Evolutionary conservation across 2,888 invertebrate species (phyloP), one percentile per base, ranked within the genome.

Genomic region (Eledone cirrhosa): DNA sequence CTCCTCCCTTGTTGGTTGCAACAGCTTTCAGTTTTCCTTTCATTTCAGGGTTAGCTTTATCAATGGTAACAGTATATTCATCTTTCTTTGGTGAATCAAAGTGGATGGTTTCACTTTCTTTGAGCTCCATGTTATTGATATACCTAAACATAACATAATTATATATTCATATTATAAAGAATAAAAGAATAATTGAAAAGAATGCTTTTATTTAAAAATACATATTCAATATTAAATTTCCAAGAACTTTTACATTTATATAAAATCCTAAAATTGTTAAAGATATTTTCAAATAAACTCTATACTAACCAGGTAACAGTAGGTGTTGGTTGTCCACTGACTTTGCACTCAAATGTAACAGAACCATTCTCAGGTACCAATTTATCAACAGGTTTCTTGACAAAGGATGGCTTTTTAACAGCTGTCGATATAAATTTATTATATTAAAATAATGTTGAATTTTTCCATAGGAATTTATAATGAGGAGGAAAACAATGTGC

Each of bases 251-350:
- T 41, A 41, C 3, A 2, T 27, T 24, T 63, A 27, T 63, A 27
- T n/a, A n/a, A 63, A 53, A 63, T 24, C 11, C 63, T 63, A 63
- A 24, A 2, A 63, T 63, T 8, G 63, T 4, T 63, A 63, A 8
- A 63, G 14, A 24, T 41, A 41, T 41, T 41, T 41, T 41, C 41
- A 41, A 41, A 41, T 41, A 41, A 8, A 41, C 11, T 41, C 29
- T 33, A 11, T 33, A 79, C 86, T 83, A 78, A 89, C 97, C 97
- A 98, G 77, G 94, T 94, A 27, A 97, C 94, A 88, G 94, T 94
- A 19, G 97, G 97, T 11, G 94, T 94, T 77, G 97, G 97, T 90
- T 95, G 95, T 77, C 97, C 98, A 22, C 94, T 94, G 2, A 97
- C 96, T 91, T 94, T 95, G n/a, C 96, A 96, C 48, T 92, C 92